These are phyloP conservation scores for Holothuria scabra DNA, from an alignment of 53 echinoderm and acorn worm species.

Conservation along the genomic window DNA sequence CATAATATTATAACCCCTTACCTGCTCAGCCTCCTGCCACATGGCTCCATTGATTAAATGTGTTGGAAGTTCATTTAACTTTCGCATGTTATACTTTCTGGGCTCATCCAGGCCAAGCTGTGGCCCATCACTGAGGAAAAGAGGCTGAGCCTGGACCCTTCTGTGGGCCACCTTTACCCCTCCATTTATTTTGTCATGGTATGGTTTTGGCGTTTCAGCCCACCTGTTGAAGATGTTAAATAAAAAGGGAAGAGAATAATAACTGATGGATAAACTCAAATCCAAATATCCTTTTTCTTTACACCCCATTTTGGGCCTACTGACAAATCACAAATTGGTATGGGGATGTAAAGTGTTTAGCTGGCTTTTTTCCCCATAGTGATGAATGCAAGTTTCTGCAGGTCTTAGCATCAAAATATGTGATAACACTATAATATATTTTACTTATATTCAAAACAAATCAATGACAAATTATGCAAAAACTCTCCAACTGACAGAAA, in stretches of 20 bases:
- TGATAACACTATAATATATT: no score
- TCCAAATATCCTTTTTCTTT: neutral
- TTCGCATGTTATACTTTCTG: conserved; percentile 75
- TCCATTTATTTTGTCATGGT: conserved; percentile 73
- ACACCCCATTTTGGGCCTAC: no score
- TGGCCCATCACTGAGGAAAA: conserved; percentile 53
- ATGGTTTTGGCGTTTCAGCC: conserved; percentile 90
- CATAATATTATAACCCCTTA: neutral
- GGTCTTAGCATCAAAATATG: no score
- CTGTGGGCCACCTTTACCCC: conserved; percentile 73
- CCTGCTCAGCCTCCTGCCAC: conserved; percentile 78
- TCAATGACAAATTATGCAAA: no score
- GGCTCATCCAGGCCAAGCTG: neutral
- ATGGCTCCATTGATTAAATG: conserved; percentile 79
- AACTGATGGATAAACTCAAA: neutral
- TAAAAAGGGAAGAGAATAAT: neutral
- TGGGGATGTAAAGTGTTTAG: no score
- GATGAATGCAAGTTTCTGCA: no score
- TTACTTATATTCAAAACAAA: no score
- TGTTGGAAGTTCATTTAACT: conserved; percentile 78
- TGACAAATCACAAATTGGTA: no score
- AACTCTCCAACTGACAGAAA: no score
- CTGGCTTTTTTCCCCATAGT: no score
- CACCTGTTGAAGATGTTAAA: conserved; percentile 48
- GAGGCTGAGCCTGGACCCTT: conserved; percentile 81